Conservation (phyloP, 2,888 invertebrate species). For the Caenorhabditis uteleia region DNA sequence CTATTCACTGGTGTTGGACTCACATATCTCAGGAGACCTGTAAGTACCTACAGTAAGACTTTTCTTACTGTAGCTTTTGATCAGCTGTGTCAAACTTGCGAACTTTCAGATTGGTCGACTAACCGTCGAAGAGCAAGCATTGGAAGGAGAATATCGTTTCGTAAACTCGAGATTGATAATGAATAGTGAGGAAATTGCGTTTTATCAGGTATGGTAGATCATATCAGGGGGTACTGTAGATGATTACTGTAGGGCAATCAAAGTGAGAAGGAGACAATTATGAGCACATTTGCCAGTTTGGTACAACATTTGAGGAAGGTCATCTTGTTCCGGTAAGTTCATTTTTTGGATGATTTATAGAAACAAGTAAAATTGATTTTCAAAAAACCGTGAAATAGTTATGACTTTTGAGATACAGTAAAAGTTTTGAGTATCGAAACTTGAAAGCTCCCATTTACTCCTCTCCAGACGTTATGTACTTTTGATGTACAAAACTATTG, state of each 20-base stretch:
- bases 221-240: no score
- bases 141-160: slow-evolving; percentile 98
- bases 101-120: slow-evolving; percentile 76
- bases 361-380: no score
- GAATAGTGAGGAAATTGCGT: slow-evolving; percentile 90
- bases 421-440: no score
- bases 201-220: slow-evolving; percentile 72
- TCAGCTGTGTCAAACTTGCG: background rate
- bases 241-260: slow-evolving; percentile 47
- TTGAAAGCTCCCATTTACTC: no score
- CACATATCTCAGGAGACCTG: slow-evolving; percentile 74
- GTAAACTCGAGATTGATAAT: slow-evolving; percentile 94
- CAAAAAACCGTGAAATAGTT: no score
- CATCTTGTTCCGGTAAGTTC: slow-evolving; percentile 50
- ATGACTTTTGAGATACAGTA: no score
- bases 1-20: slow-evolving; percentile 84
- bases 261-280: slow-evolving; percentile 85
- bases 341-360: background rate
- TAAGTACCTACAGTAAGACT: slow-evolving; percentile 22
- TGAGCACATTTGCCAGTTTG: slow-evolving; percentile 87
- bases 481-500: no score
- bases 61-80: background rate
- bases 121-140: slow-evolving; percentile 90
- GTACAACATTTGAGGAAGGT: slow-evolving; percentile 69
- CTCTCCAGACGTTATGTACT: no score